phyloP scores from a whole-genome alignment of 2,888 invertebrate species.

The Cacoxenus indagator region DNA sequence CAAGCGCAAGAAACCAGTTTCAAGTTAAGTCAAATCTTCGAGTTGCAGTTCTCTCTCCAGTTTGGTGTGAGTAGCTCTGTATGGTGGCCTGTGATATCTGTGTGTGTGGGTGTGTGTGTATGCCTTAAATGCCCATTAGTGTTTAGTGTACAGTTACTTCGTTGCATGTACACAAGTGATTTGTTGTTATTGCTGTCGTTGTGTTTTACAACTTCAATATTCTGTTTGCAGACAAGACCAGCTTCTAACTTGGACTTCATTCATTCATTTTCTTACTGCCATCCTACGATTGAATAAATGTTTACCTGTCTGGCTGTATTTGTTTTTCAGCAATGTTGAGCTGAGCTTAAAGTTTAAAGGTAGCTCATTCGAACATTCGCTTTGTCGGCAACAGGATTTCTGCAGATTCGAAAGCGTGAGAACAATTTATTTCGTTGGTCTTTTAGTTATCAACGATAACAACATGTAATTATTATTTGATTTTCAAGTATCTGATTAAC shows the following conservation, averaged over 20 bases:
- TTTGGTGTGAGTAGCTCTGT: neutral
- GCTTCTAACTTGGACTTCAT: too few relatives aligned
- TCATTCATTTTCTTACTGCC: too few relatives aligned
- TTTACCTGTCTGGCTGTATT: neutral
- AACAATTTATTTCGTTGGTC: neutral
- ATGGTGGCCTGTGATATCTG: neutral
- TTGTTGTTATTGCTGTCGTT: too few relatives aligned
- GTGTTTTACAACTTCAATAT: too few relatives aligned
- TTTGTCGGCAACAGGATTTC: slow-evolving; percentile 10
- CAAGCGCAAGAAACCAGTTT: neutral
- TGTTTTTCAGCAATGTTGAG: neutral
- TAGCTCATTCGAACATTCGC: neutral
- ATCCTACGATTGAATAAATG: too few relatives aligned
- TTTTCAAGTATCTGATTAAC: neutral
- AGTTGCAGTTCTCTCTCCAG: neutral
- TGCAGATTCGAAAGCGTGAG: slow-evolving; percentile 12
- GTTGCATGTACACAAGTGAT: neutral
- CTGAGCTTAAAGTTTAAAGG: slow-evolving; percentile 16
- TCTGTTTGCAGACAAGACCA: too few relatives aligned
- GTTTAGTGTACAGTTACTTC: slow-evolving; percentile 6
- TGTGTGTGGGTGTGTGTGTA: neutral
- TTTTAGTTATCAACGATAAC: slow-evolving; percentile 1
- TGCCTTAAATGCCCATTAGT: slow-evolving; percentile 14
- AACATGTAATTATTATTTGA: neutral
- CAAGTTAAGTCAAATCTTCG: neutral